These are phyloP conservation scores for Anoplopoma fimbria DNA, from an alignment of 2,113 vertebrate genomes.

Conservation along the genomic window DNA sequence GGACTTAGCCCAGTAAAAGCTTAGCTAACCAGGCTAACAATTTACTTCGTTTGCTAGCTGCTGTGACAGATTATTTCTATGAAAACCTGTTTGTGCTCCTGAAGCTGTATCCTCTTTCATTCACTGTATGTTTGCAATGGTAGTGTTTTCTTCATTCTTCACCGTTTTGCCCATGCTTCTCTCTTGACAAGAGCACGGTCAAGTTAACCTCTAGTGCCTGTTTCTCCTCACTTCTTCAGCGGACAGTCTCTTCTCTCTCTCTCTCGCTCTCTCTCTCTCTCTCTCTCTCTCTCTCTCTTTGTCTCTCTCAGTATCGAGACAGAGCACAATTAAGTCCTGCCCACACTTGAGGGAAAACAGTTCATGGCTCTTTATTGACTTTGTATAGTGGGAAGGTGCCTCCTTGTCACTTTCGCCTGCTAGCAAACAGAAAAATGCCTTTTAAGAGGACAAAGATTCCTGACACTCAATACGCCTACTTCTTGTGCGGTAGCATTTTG, in stretches of 20 bases:
- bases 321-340: too few relatives aligned
- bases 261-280: neutral
- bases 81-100: neutral
- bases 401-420: neutral
- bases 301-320: conserved; percentile 7
- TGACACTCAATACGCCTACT: neutral
- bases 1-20: conserved; percentile 68
- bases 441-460: neutral
- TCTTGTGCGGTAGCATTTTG: neutral
- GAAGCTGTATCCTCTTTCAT: neutral
- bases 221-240: conserved; percentile 7
- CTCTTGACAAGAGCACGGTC: conserved; percentile 17
- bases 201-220: neutral
- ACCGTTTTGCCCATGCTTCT: neutral
- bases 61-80: conserved; percentile 19
- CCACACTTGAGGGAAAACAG: neutral
- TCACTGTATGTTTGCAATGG: neutral
- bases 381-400: neutral
- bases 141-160: neutral
- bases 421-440: neutral
- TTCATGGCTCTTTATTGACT: neutral
- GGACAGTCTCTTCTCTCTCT: too few relatives aligned
- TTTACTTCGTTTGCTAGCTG: conserved; percentile 42
- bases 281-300: neutral
- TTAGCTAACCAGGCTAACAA: conserved; percentile 69